Evolutionary conservation across 2,888 invertebrate species (phyloP), one percentile per base, ranked within the genome.

Genomic region (Tipula lateralis): DNA sequence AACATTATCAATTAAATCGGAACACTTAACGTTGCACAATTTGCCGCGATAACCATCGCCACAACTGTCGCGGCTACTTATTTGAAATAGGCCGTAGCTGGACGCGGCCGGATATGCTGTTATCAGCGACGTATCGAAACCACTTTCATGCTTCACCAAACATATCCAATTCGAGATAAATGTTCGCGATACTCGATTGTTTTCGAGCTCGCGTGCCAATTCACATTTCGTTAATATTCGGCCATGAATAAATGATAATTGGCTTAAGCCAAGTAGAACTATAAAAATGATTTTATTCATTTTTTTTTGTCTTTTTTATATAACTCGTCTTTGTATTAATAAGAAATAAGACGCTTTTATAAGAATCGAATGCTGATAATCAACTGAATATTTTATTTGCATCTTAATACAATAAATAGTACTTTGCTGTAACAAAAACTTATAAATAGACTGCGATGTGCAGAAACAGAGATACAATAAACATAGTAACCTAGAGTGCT

Each of bases 241-340:
- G 24, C 66, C 66, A 9, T 66, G 66, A 66, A 66, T 66, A 2
- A 66, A 66, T 66, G 66, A 9, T 24, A 66, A 66, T 66, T 24
- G n/a, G n/a, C n/a, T 66, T 66, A 66, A 66, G 24, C 19, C 66
- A 12, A 66, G 9, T 66, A 66, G 1, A 66, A 66, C 24, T 19
- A 66, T 66, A 24, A 66, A 66, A 66, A 66, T 66, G 66, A 66
- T 66, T 66, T 66, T 66, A 24, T 66, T 66, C 66, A 66, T 66
- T 24, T 66, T 3, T 3, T 2, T 9, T 66, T 24, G 9, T n/a
- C 16, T 36, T 36, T 34, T 34, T 32, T 16, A 44, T 44, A 44
- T 9, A 66, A 24, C 44, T 44, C 16, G 44, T 16, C 16, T 44
- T 44, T 2, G 16, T 16, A 44, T 44, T 2, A 9, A 7, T 36